phyloP scores from a whole-genome alignment of 2,888 invertebrate species.

The Heliconius cydno region DNA sequence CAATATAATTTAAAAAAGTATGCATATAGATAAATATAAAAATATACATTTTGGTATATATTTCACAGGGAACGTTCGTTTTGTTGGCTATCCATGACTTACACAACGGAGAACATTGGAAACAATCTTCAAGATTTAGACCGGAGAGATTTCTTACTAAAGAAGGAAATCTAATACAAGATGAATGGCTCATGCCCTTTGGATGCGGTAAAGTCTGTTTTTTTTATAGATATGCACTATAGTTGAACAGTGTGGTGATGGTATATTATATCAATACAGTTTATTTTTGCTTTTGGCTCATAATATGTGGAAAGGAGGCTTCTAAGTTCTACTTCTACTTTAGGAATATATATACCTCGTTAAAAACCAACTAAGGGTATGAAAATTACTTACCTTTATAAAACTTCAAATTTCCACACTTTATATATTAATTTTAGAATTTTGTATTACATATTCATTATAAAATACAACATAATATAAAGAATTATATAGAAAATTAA shows the following conservation, averaged over 20 bases:
- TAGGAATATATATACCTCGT: too few relatives aligned
- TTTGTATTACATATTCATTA: too few relatives aligned
- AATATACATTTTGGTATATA: neutral
- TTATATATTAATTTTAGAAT: too few relatives aligned
- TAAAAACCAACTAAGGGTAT: too few relatives aligned
- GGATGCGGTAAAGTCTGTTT: constrained; percentile 78
- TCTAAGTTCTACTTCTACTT: too few relatives aligned
- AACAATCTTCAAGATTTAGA: constrained; percentile 83
- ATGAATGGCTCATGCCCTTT: constrained; percentile 73
- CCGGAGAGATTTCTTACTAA: constrained; percentile 86
- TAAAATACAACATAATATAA: too few relatives aligned
- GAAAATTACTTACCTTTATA: too few relatives aligned
- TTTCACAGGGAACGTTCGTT: constrained; percentile 81
- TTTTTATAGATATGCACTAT: neutral
- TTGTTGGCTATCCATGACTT: constrained; percentile 85
- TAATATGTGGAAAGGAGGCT: neutral
- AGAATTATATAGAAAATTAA: too few relatives aligned
- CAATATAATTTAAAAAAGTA: too few relatives aligned
- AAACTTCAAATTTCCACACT: too few relatives aligned
- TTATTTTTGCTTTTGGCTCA: neutral
- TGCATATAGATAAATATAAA: neutral
- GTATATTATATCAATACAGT: neutral
- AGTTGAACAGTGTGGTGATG: neutral
- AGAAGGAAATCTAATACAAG: constrained; percentile 78
- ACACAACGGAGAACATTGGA: constrained; percentile 85